Evolutionary conservation across 1,140 invertebrate species (phyloP).

Genomic region (Brachionus plicatilis): DNA sequence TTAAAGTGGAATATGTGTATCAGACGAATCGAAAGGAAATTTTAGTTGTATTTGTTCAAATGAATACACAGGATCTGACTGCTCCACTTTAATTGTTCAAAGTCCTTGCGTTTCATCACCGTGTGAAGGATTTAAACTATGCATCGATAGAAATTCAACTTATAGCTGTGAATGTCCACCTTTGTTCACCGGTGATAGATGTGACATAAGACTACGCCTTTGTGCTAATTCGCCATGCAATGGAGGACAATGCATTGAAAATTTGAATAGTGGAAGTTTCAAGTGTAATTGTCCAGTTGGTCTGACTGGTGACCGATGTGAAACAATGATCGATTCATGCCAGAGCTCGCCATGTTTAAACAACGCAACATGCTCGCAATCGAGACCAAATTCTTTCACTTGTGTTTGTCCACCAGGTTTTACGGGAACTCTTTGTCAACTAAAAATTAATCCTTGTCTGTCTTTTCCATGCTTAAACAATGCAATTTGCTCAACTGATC

Average conservation of each 20-base stretch:
- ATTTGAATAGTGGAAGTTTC: background rate
- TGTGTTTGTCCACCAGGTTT: conserved; percentile 12
- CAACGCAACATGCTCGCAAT: conserved; percentile 9
- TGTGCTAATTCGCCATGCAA: conserved; percentile 49
- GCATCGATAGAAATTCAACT: conserved; percentile 22
- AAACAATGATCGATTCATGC: background rate
- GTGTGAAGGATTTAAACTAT: conserved; percentile 44
- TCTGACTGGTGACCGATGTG: conserved; percentile 7
- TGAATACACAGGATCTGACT: conserved; percentile 21
- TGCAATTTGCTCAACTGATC: conserved; percentile 40
- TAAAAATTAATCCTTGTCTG: conserved; percentile 36
- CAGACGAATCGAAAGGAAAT: conserved; percentile 41
- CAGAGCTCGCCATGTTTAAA: background rate
- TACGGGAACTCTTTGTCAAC: conserved; percentile 10
- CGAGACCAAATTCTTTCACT: conserved; percentile 42
- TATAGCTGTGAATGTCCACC: conserved; percentile 28
- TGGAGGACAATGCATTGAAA: conserved; percentile 1
- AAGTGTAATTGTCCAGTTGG: background rate
- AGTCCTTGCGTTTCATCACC: conserved; percentile 56
- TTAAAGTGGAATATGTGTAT: conserved; percentile 12
- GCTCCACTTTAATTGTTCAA: background rate
- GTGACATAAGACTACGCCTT: background rate
- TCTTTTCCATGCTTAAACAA: conserved; percentile 43
- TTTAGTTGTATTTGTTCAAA: conserved; percentile 41
- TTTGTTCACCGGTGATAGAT: conserved; percentile 5